These are phyloP conservation scores for Choreutis nemorana DNA, from an alignment of 2,888 invertebrate genomes.

Conservation along the genomic window DNA sequence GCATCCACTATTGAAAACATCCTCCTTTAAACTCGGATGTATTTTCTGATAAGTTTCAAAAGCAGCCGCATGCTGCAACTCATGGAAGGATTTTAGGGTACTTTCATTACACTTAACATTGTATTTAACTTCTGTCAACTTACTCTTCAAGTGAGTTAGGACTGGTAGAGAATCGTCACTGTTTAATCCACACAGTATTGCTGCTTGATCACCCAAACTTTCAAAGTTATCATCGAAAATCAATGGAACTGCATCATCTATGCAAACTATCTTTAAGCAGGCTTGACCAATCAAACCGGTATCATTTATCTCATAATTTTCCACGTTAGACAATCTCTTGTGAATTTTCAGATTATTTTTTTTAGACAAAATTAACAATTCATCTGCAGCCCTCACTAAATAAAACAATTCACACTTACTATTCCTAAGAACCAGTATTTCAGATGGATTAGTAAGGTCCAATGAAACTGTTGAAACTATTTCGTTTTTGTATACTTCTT, in stretches of 20 bases:
- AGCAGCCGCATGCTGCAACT: conserved; percentile 29
- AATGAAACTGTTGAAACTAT: conserved; percentile 17
- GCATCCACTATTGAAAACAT: conserved; percentile 18
- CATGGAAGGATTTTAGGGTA: conserved; percentile 22
- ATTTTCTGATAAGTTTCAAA: conserved; percentile 25
- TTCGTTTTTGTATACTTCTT: conserved; percentile 35
- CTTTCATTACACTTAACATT: conserved; percentile 30
- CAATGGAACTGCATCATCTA: conserved; percentile 37
- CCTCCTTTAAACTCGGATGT: conserved; percentile 22
- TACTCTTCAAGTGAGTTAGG: conserved; percentile 27
- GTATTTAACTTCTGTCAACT: conserved; percentile 36
- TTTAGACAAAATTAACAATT: conserved; percentile 30
- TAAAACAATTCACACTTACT: conserved; percentile 34
- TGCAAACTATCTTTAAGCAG: conserved; percentile 25
- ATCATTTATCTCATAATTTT: conserved; percentile 29
- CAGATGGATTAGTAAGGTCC: conserved; percentile 17
- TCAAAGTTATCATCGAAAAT: conserved; percentile 42
- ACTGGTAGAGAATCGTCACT: conserved; percentile 23
- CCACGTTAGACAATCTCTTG: conserved; percentile 24
- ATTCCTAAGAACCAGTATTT: conserved; percentile 34
- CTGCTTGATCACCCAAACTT: conserved; percentile 16
- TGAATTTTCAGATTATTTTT: conserved; percentile 20
- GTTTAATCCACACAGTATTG: conserved; percentile 8
- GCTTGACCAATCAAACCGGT: conserved; percentile 25
- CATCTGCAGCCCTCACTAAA: conserved; percentile 21